A percentile compares a stretch with the other conserved stretches of the same genome.
Conservation (phyloP, 2,113 vertebrate species). For the Prionailurus viverrinus region DNA sequence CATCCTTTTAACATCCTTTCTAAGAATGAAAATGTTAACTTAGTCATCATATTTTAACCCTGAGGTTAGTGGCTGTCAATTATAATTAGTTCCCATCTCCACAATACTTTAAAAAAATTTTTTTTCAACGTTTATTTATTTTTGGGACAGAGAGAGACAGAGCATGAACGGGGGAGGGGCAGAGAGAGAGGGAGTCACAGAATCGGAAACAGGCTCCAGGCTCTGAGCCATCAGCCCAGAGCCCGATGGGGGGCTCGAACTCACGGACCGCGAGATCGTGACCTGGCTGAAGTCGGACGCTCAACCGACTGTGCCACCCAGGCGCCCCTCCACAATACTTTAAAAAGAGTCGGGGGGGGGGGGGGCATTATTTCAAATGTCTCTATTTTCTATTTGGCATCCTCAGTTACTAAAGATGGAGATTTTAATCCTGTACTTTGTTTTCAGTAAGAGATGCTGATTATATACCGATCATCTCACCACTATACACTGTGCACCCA, state of each 20-base stretch:
- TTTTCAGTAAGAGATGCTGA: background rate
- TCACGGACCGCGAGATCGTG: too few species aligned
- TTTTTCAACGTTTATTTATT: too few species aligned
- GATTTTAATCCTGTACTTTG: background rate
- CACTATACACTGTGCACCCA: background rate
- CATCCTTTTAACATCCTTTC: background rate
- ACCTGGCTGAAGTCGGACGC: too few species aligned
- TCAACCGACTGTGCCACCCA: too few species aligned
- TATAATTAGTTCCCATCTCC: conserved; percentile 25
- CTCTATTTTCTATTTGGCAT: background rate
- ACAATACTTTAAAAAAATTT: background rate
- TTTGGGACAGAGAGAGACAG: too few species aligned
- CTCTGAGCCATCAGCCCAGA: too few species aligned
- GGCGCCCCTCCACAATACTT: background rate
- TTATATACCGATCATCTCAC: background rate
- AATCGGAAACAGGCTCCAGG: too few species aligned
- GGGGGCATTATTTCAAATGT: background rate
- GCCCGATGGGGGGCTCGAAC: too few species aligned
- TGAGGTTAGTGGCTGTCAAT: background rate
- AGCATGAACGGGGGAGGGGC: too few species aligned
- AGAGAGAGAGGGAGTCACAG: too few species aligned
- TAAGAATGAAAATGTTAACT: conserved; percentile 47
- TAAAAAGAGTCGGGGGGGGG: background rate
- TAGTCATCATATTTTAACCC: conserved; percentile 32
- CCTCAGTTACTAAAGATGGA: background rate